Percentiles rank a stretch among this genome's conserved stretches.
These are phyloP conservation scores for Polypterus senegalus DNA, from an alignment of 2,113 vertebrate genomes.

Conservation along the genomic window DNA sequence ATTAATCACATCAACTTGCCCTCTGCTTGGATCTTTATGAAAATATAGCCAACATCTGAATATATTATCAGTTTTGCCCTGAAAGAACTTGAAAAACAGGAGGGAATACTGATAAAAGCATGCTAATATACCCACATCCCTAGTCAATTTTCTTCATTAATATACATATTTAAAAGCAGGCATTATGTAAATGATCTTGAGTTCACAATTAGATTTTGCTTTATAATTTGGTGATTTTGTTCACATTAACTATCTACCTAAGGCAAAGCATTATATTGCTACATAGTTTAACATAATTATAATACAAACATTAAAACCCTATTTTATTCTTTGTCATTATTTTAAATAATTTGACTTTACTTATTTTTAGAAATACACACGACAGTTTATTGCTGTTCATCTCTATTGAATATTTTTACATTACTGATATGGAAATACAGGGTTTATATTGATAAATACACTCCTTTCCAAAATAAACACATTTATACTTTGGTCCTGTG, in stretches of 20 bases:
- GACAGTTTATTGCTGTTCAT: no score
- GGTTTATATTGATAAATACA: no score
- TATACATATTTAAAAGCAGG: conserved; percentile 46
- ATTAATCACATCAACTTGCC: conserved; percentile 24
- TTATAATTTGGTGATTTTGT: conserved; percentile 36
- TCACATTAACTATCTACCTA: conserved; percentile 42
- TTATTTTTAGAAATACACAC: no score
- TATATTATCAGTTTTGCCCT: conserved; percentile 19
- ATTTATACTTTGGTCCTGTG: no score
- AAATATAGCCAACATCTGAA: conserved; percentile 18
- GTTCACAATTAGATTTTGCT: conserved; percentile 33
- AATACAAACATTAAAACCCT: conserved; percentile 41
- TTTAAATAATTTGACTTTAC: not conserved
- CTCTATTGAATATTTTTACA: no score
- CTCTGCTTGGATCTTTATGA: conserved; percentile 20
- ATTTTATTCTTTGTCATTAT: conserved; percentile 17
- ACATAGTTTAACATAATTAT: conserved; percentile 44
- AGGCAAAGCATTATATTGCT: conserved; percentile 33
- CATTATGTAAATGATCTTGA: conserved; percentile 38
- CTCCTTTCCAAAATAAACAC: no score
- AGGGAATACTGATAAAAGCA: conserved; percentile 28
- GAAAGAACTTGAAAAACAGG: conserved; percentile 13
- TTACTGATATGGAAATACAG: no score
- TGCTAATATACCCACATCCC: conserved; percentile 31
- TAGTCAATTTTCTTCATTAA: conserved; percentile 34